Conservation (phyloP, 2,888 invertebrate species). For the Penaeus monodon region DNA sequence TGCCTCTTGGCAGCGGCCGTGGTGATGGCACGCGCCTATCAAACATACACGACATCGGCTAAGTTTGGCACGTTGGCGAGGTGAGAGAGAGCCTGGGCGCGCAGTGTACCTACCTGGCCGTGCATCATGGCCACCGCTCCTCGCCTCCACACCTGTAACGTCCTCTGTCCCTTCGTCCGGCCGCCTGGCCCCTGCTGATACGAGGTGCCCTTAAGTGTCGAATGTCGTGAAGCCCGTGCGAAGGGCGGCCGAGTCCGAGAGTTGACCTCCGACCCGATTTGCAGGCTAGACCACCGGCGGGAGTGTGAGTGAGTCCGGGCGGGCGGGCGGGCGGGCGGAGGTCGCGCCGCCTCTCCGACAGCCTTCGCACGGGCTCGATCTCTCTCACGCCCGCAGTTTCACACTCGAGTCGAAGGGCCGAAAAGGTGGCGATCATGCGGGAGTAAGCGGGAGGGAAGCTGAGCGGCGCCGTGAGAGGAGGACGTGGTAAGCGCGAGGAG, state of each 20-base stretch:
- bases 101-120: constrained; percentile 20
- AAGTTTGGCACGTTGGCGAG: constrained; percentile 55
- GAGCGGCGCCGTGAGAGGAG: too few relatives aligned
- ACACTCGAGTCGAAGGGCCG: too few relatives aligned
- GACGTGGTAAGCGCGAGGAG: too few relatives aligned
- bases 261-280: too few relatives aligned
- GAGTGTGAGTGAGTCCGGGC: too few relatives aligned
- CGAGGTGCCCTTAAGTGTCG: constrained; percentile 6
- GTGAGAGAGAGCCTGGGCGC: constrained; percentile 22
- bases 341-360: too few relatives aligned
- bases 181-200: constrained; percentile 2
- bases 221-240: constrained; percentile 23
- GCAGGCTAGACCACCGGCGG: too few relatives aligned
- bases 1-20: constrained; percentile 47
- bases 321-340: too few relatives aligned
- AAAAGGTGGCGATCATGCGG: too few relatives aligned
- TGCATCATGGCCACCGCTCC: constrained; percentile 35
- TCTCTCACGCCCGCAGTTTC: too few relatives aligned
- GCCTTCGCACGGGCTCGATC: too few relatives aligned
- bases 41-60: constrained; percentile 55
- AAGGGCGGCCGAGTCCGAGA: constrained; percentile 4
- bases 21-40: constrained; percentile 40
- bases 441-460: too few relatives aligned
- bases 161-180: constrained; percentile 7
- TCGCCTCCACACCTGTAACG: constrained; percentile 11